phyloP scores from a whole-genome alignment of 2,113 vertebrate species.

The Mustela lutreola region DNA sequence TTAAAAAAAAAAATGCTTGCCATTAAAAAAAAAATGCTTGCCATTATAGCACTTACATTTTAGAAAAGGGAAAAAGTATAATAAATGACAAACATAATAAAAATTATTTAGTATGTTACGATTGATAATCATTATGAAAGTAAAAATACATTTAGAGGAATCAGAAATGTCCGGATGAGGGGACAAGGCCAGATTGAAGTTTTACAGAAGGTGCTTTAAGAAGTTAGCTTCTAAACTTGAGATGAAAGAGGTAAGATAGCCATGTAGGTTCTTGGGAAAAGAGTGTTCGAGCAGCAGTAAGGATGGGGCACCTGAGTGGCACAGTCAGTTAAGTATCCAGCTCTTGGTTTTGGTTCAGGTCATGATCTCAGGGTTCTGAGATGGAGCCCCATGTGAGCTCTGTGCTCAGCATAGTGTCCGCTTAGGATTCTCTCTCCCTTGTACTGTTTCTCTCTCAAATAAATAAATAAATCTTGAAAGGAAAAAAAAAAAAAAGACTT shows the following conservation, averaged over 20 bases:
- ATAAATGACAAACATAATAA: background rate
- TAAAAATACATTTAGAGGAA: background rate
- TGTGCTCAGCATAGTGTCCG: background rate
- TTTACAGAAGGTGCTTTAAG: constrained; percentile 49
- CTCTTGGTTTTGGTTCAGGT: background rate
- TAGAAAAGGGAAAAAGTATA: constrained; percentile 7
- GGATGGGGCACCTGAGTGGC: background rate
- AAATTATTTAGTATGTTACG: background rate
- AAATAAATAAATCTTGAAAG: background rate
- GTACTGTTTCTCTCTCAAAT: background rate
- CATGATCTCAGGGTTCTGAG: background rate
- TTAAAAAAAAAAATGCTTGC: background rate
- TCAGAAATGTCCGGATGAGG: background rate
- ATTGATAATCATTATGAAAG: background rate
- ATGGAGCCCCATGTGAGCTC: background rate
- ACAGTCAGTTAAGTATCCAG: background rate
- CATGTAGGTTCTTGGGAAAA: constrained; percentile 5
- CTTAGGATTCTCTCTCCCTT: background rate
- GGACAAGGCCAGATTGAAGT: background rate
- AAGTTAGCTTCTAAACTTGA: background rate
- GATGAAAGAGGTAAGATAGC: constrained; percentile 21
- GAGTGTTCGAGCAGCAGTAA: background rate
- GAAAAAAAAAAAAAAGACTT: background rate
- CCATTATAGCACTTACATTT: background rate
- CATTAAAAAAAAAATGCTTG: background rate